Base-by-base conservation (phyloP, 2,797 vertebrate species). In the Phataginus tricuspis region DNA sequence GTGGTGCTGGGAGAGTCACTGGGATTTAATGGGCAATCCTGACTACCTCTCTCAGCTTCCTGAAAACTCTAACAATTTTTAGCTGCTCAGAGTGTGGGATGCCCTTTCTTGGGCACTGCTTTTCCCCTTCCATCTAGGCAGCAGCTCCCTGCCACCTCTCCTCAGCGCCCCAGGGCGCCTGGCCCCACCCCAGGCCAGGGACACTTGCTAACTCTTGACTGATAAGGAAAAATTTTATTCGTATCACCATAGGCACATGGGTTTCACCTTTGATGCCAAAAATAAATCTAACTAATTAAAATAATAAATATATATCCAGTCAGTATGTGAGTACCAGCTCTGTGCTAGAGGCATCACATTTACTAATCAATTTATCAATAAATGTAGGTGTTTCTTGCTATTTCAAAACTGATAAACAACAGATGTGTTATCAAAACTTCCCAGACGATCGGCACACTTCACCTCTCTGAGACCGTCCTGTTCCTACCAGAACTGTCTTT, bases 1-100 rank as follows among this genome's bases (percentile, higher is more conserved):
- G 77, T 49, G 49, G 91, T 72, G 61, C 39, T 14, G 19, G 49
- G 31, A 66, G 34, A 27, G 87, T 94, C 77, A 71, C 23, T 92
- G 94, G 94, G 92, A 97, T 78, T 79, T 90, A 95, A 88, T 88
- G 68, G 79, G 31, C 21, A 21, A 6, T 90, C 63, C 29, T 90
- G 77, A 94, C 85, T 68, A 64, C 66, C 66, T 95, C 90, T 86
- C 49, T 61, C 66, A 66, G n/a, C 12, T 34, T 87, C 49, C 72
- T 66, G 8, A 74, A 92, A 80, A 87, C 64, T 77, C 42, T 63
- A 74, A 51, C 15, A 37, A 15, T 25, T 63, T 72, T 88, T 77
- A 74, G 23, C 72, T 71, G 39, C 37, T 90, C 45, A 27, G 23
- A 45, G 15, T 71, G 45, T 66, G 11, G 0, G 29, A 51, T 74